These are phyloP conservation scores for Kradibia gibbosae DNA, from an alignment of 1,140 invertebrate species.

Conservation along the genomic window DNA sequence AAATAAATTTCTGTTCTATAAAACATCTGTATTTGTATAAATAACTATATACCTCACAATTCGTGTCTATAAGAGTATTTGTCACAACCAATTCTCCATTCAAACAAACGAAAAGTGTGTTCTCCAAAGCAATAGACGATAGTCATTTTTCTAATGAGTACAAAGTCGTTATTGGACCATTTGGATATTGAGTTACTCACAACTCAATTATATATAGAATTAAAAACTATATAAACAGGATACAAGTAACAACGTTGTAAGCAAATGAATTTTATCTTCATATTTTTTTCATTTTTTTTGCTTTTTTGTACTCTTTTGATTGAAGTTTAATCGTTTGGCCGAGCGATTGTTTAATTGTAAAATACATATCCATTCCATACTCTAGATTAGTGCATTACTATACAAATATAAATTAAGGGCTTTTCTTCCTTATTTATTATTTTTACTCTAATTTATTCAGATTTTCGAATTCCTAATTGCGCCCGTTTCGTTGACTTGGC, in stretches of 20 bases:
- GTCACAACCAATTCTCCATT: background rate
- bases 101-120: conserved; percentile 37
- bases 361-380: conserved; percentile 37
- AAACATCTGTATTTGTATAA: background rate
- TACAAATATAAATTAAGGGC: conserved; percentile 40
- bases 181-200: conserved; percentile 35
- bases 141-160: conserved; percentile 1
- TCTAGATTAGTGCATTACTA: conserved; percentile 14
- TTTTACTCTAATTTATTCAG: conserved; percentile 17
- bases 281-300: conserved; percentile 68
- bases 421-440: conserved; percentile 23
- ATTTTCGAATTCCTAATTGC: conserved; percentile 15
- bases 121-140: conserved; percentile 24
- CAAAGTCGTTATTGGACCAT: conserved; percentile 4
- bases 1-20: conserved; percentile 10
- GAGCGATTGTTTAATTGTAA: conserved; percentile 57
- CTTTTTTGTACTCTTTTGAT: conserved; percentile 72
- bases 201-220: conserved; percentile 52
- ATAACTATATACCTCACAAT: background rate
- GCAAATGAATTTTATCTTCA: conserved; percentile 60
- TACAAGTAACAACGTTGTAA: conserved; percentile 61
- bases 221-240: conserved; percentile 56
- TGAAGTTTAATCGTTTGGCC: conserved; percentile 66
- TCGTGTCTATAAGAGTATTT: background rate
- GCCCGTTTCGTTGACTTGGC: background rate